phyloP scores from a whole-genome alignment of 2,113 vertebrate species.

The Pterocles gutturalis region DNA sequence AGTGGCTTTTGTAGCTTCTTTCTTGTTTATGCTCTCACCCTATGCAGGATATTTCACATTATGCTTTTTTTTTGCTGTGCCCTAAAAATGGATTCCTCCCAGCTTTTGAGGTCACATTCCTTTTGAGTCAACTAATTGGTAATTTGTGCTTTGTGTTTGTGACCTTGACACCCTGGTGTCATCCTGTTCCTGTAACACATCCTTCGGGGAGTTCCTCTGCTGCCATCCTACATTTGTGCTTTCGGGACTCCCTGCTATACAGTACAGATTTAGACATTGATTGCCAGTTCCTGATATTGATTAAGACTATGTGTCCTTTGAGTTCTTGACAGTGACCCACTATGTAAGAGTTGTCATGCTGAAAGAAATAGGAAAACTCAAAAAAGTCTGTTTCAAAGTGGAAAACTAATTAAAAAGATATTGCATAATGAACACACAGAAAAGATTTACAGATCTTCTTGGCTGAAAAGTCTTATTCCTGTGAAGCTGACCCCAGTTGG shows the following conservation, averaged over 20 bases:
- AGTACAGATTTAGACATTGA: not conserved
- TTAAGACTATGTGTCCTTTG: not conserved
- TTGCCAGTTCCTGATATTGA: not conserved
- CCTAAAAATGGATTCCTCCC: not conserved
- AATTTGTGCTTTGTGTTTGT: not conserved
- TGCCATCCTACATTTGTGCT: not conserved
- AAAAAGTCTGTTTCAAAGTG: not conserved
- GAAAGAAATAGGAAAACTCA: not conserved
- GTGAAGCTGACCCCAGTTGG: not conserved
- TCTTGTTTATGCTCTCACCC: not conserved
- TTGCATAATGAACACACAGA: not conserved
- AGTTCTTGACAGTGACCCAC: not conserved
- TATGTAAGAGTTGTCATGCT: not conserved
- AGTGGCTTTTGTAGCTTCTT: not conserved
- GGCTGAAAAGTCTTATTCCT: not conserved
- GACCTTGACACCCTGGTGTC: not conserved
- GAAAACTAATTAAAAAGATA: not conserved
- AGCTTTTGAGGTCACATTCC: not conserved
- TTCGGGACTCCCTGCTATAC: not conserved
- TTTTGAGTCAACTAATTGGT: not conserved
- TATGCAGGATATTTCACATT: accelerated
- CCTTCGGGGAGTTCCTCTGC: not conserved
- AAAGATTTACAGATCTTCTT: not conserved
- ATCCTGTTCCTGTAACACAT: not conserved
- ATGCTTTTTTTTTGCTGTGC: not conserved